phyloP scores from a whole-genome alignment of 2,888 invertebrate genomes.

The Phlogophora meticulosa region DNA sequence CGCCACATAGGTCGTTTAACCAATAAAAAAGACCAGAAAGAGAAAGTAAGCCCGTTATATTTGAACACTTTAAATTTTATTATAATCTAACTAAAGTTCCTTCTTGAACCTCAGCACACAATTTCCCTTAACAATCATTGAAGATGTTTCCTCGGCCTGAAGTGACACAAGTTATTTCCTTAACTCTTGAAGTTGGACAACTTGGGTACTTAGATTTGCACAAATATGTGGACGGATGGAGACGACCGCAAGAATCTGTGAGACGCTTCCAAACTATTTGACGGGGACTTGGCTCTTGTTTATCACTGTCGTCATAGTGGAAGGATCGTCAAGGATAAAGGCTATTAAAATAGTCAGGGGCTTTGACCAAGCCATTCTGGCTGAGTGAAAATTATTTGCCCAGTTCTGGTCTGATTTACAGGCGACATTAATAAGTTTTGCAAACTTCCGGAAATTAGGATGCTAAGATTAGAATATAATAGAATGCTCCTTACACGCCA shows the following conservation, averaged over 20 bases:
- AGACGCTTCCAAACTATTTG: conserved; percentile 45
- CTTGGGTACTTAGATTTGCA: conserved; percentile 40
- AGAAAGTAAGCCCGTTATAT: no score
- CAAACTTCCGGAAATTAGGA: no score
- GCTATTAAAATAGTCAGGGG: neutral
- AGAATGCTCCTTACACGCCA: no score
- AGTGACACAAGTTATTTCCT: conserved; percentile 38
- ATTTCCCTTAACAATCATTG: conserved; percentile 3
- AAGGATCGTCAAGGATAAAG: neutral
- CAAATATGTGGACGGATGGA: conserved; percentile 46
- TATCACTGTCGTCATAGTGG: conserved; percentile 8
- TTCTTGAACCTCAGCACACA: neutral
- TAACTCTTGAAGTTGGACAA: conserved; percentile 22
- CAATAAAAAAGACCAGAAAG: no score
- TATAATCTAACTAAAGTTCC: no score
- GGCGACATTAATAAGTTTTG: no score
- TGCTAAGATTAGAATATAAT: no score
- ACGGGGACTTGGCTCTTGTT: conserved; percentile 30
- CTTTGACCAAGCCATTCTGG: neutral
- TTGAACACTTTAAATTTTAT: no score
- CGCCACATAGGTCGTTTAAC: no score
- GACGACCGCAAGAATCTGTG: conserved; percentile 44
- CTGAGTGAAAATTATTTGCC: no score
- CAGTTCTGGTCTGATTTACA: no score
- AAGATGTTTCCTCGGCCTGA: neutral